Evolutionary conservation across 1,140 invertebrate genomes (phyloP).

Genomic region (Temnothorax curvispinosus): DNA sequence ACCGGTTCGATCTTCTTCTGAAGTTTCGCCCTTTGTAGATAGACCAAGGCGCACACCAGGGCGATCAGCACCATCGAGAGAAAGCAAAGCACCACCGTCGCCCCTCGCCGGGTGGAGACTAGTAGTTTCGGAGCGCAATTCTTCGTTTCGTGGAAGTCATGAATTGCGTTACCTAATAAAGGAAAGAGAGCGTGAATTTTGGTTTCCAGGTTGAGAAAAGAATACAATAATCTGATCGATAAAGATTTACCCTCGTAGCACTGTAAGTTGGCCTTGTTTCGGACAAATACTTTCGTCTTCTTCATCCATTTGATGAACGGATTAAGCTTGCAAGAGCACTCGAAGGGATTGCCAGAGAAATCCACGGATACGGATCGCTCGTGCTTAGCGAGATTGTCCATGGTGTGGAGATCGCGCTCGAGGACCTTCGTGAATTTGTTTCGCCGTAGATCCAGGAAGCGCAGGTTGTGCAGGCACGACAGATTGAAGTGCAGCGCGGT

Average conservation of each 20-base stretch:
- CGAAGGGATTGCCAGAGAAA: constrained; percentile 89
- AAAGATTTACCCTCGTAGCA: constrained; percentile 79
- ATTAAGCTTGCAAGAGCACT: constrained; percentile 88
- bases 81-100: constrained; percentile 87
- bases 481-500: constrained; percentile 89
- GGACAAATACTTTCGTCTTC: constrained; percentile 87
- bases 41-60: constrained; percentile 87
- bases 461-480: constrained; percentile 88
- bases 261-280: constrained; percentile 86
- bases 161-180: constrained; percentile 78
- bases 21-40: constrained; percentile 87
- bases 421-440: constrained; percentile 89
- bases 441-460: constrained; percentile 90
- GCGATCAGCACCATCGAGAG: constrained; percentile 86
- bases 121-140: constrained; percentile 72
- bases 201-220: neutral
- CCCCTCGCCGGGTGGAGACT: constrained; percentile 81
- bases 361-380: constrained; percentile 89
- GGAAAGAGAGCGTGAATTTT: constrained; percentile 40
- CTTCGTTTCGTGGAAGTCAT: constrained; percentile 75
- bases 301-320: constrained; percentile 89
- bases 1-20: constrained; percentile 87
- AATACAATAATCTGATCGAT: neutral
- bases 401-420: constrained; percentile 86
- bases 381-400: constrained; percentile 87